Conservation (phyloP, 2,113 vertebrate genomes). For the Crotalus helleri region DNA sequence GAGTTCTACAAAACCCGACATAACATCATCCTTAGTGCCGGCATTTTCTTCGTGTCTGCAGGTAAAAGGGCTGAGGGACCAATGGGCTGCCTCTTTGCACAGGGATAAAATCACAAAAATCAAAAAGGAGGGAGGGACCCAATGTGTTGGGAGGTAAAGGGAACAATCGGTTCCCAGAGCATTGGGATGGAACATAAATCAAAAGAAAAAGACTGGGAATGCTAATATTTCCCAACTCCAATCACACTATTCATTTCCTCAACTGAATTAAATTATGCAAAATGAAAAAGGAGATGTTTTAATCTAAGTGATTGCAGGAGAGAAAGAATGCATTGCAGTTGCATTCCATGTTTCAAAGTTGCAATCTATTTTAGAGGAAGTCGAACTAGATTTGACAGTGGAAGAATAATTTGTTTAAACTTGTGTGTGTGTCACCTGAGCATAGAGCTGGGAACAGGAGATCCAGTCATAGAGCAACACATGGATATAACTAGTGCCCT, state of each 20-base stretch:
- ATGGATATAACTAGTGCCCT: not conserved
- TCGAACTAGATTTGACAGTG: not conserved
- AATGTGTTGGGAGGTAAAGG: not conserved
- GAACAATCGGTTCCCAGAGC: not conserved
- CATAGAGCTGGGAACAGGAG: not conserved
- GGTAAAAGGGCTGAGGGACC: constrained; percentile 53
- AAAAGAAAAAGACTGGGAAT: not conserved
- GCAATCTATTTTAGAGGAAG: not conserved
- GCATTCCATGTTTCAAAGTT: not conserved
- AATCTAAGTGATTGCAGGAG: not conserved
- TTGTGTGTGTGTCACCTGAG: not conserved
- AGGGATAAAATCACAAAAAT: not conserved
- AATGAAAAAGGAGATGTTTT: not conserved
- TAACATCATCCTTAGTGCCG: constrained; percentile 96
- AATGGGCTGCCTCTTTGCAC: not conserved
- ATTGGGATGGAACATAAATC: not conserved
- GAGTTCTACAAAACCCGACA: constrained; percentile 99
- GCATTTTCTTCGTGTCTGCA: constrained; percentile 79
- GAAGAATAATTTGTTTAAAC: not conserved
- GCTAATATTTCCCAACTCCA: not conserved
- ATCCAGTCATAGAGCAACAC: not conserved
- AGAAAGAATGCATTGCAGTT: not conserved
- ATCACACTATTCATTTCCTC: not conserved
- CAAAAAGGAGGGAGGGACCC: not conserved
- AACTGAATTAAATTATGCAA: not conserved